A percentile compares a stretch with the other conserved stretches of the same genome.
phyloP scores from a whole-genome alignment of 2,797 vertebrate genomes.

The Strix occidentalis region DNA sequence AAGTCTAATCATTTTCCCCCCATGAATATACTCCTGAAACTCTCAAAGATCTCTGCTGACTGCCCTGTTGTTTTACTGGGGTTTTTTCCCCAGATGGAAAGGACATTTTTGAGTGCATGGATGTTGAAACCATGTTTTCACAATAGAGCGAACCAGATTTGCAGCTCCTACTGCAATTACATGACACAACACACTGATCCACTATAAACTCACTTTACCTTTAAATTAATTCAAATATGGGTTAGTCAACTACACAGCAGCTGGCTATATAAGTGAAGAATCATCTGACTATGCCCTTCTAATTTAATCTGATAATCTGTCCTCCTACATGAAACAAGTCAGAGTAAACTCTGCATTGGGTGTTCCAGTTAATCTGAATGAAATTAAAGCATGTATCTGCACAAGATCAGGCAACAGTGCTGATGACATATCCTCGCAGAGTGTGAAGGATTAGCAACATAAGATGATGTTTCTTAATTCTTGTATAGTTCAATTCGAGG shows the following conservation, averaged over 20 bases:
- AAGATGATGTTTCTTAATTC: not conserved
- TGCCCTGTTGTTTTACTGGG: not conserved
- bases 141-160: not conserved
- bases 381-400: not conserved
- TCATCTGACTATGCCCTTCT: not conserved
- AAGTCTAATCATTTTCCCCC: not conserved
- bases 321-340: not conserved
- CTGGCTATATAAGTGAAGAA: not conserved
- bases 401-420: not conserved
- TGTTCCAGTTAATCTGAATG: not conserved
- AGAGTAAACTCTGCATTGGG: too few species aligned
- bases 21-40: not conserved
- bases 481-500: not conserved
- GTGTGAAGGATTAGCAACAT: not conserved
- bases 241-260: not conserved
- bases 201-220: not conserved
- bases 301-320: not conserved
- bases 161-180: not conserved
- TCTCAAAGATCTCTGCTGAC: not conserved
- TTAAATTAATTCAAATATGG: not conserved
- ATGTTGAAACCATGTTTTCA: not conserved
- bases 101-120: not conserved
- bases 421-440: not conserved
- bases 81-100: not conserved
- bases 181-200: not conserved